These are phyloP conservation scores for Drosophila algonquin DNA, from an alignment of 2,888 invertebrate genomes.

Conservation along the genomic window DNA sequence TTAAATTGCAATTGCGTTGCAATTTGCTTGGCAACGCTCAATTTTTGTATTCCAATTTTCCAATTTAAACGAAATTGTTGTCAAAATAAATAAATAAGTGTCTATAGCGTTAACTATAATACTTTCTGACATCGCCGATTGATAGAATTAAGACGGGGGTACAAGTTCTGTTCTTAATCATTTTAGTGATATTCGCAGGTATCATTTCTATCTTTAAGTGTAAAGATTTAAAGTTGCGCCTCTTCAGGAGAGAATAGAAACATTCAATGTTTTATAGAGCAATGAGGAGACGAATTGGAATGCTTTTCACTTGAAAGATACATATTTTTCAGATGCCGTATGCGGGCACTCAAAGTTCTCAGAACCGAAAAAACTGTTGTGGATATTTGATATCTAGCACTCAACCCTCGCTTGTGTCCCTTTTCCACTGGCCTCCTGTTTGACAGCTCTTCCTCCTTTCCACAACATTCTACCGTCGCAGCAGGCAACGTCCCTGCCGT, in stretches of 20 bases:
- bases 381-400: constrained; percentile 6
- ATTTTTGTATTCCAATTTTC: no score
- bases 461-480: constrained; percentile 13
- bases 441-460: constrained; percentile 4
- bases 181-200: neutral
- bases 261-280: neutral
- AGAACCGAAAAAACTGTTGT: constrained; percentile 6
- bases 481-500: constrained; percentile 24
- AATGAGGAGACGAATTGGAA: neutral
- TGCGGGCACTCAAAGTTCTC: constrained; percentile 10
- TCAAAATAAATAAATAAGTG: neutral
- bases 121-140: no score
- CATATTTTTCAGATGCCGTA: neutral
- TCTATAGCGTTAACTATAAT: neutral
- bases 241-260: neutral
- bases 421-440: neutral
- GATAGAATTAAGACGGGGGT: neutral
- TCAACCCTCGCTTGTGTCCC: neutral
- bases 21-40: no score
- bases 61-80: no score
- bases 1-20: no score
- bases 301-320: neutral
- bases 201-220: neutral
- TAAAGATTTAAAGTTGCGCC: neutral
- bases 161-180: no score